Conservation (phyloP, 2,888 invertebrate genomes). For the Machimus atricapillus region DNA sequence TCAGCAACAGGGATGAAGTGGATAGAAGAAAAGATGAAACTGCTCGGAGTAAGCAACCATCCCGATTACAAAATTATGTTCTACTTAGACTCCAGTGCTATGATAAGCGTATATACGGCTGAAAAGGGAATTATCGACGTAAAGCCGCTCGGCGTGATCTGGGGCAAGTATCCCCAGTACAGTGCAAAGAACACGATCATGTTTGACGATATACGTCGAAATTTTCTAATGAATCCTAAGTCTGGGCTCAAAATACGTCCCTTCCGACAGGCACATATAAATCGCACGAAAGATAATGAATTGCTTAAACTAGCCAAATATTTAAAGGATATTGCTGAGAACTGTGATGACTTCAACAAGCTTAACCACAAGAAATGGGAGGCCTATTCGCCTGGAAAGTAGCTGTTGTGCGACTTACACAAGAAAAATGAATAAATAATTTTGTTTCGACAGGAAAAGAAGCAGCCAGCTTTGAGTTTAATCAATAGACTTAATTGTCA, state of each 20-base stretch:
- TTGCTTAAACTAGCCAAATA: slow-evolving; percentile 81
- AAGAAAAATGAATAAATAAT: background rate
- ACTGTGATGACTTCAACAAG: slow-evolving; percentile 81
- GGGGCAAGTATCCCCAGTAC: slow-evolving; percentile 93
- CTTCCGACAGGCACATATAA: slow-evolving; percentile 89
- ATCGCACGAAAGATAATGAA: slow-evolving; percentile 84
- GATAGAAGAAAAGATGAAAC: slow-evolving; percentile 96
- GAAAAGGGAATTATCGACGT: slow-evolving; percentile 93
- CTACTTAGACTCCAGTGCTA: slow-evolving; percentile 88
- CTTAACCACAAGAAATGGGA: slow-evolving; percentile 95
- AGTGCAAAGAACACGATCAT: slow-evolving; percentile 93
- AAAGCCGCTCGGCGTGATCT: slow-evolving; percentile 94
- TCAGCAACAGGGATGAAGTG: slow-evolving; percentile 98
- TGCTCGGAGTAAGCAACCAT: slow-evolving; percentile 85
- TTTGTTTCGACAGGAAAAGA: background rate
- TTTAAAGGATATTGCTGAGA: slow-evolving; percentile 79
- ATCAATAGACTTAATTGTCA: background rate
- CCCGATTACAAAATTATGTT: slow-evolving; percentile 90
- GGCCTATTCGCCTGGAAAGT: slow-evolving; percentile 65
- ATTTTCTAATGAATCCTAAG: slow-evolving; percentile 97
- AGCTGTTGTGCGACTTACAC: background rate
- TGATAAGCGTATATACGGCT: slow-evolving; percentile 92
- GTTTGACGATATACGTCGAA: slow-evolving; percentile 95
- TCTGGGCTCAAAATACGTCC: slow-evolving; percentile 90
- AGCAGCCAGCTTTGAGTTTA: background rate